phyloP scores from a whole-genome alignment of 1,140 invertebrate species.

The Octopus sinensis region DNA sequence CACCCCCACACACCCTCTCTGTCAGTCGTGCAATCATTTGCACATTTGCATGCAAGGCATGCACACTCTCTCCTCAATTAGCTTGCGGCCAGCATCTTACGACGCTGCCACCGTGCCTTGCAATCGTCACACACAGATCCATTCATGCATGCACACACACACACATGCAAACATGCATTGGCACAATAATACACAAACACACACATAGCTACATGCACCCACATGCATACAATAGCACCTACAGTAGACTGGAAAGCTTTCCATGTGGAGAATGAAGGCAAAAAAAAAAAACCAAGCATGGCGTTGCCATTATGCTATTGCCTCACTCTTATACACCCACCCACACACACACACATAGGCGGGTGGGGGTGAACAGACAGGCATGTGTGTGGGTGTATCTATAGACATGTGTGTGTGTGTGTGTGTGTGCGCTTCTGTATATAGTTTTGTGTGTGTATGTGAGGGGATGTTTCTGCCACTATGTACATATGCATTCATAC shows the following conservation, averaged over 20 bases:
- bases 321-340: too few relatives aligned
- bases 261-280: too few relatives aligned
- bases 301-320: too few relatives aligned
- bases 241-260: too few relatives aligned
- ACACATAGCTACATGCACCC: too few relatives aligned
- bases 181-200: too few relatives aligned
- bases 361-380: background rate
- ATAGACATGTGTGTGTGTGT: background rate
- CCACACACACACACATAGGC: background rate
- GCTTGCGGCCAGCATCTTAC: too few relatives aligned
- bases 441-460: background rate
- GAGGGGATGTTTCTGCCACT: background rate
- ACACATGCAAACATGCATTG: too few relatives aligned
- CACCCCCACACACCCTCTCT: background rate
- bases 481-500: background rate
- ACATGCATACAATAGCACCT: too few relatives aligned
- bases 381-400: background rate
- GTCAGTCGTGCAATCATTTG: background rate
- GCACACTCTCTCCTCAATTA: background rate
- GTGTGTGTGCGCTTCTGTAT: background rate
- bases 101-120: too few relatives aligned
- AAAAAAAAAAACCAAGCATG: too few relatives aligned
- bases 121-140: background rate
- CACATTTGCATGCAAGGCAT: background rate
- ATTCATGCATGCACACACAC: background rate